These are phyloP conservation scores for Microcebus murinus DNA, from an alignment of 2,113 vertebrate genomes.

Conservation along the genomic window DNA sequence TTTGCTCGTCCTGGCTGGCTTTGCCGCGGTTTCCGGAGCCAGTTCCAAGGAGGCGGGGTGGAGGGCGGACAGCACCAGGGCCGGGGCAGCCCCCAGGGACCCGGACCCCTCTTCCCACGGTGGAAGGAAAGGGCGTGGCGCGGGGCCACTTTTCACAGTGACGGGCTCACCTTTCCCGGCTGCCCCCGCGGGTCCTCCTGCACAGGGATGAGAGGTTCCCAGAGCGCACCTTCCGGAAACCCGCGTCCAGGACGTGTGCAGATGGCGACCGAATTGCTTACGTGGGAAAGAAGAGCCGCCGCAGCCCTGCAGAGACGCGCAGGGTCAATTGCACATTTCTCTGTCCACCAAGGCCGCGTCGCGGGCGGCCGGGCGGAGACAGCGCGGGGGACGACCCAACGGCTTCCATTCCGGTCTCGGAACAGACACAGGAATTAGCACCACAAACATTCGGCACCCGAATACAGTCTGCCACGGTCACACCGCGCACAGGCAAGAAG, in stretches of 20 bases:
- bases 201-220: neutral
- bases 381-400: neutral
- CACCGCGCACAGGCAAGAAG: neutral
- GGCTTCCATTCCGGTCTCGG: slow-evolving; percentile 57
- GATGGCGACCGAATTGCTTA: neutral
- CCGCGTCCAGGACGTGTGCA: fast-evolving
- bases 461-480: slow-evolving; percentile 67
- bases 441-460: slow-evolving; percentile 81
- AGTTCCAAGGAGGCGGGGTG: neutral
- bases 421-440: slow-evolving; percentile 86
- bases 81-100: neutral
- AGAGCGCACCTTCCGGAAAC: neutral
- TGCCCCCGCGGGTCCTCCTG: neutral
- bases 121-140: slow-evolving; percentile 64
- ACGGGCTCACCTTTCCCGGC: slow-evolving; percentile 64
- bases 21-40: neutral
- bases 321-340: slow-evolving; percentile 39
- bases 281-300: neutral
- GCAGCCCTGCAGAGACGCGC: slow-evolving; percentile 3
- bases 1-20: neutral
- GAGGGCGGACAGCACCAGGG: slow-evolving; percentile 55
- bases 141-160: slow-evolving; percentile 81
- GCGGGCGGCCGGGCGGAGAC: neutral
- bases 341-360: neutral
- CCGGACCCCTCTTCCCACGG: neutral